These are phyloP conservation scores for Masticophis lateralis DNA, from an alignment of 2,797 vertebrate genomes.

Conservation along the genomic window DNA sequence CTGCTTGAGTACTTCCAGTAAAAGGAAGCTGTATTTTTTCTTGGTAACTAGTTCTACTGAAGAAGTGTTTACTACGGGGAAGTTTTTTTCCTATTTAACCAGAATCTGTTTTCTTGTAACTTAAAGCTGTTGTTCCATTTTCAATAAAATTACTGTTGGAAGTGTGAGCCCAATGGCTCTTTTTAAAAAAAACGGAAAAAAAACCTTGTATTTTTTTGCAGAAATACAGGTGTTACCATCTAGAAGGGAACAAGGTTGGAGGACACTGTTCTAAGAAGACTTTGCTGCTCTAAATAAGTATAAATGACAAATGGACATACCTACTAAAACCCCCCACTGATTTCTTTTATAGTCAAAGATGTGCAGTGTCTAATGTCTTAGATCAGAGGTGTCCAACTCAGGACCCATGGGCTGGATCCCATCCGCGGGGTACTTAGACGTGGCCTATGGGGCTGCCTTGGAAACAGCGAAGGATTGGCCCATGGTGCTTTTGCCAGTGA, in stretches of 20 bases:
- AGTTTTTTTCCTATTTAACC: not conserved
- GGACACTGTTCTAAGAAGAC: not conserved
- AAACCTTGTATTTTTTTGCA: not conserved
- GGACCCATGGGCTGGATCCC: too few species aligned
- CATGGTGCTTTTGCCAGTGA: too few species aligned
- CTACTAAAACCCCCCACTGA: not conserved
- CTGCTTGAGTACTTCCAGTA: not conserved
- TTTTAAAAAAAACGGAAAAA: not conserved
- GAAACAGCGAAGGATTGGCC: too few species aligned
- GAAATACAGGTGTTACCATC: not conserved
- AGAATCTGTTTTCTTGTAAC: not conserved
- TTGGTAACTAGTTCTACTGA: not conserved
- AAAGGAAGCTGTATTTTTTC: not conserved
- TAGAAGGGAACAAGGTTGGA: not conserved
- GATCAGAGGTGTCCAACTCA: not conserved
- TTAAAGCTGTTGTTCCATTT: not conserved
- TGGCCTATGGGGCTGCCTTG: too few species aligned
- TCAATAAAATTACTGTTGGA: not conserved
- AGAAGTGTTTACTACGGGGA: not conserved
- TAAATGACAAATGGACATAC: not conserved
- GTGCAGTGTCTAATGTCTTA: not conserved
- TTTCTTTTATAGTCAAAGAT: not conserved
- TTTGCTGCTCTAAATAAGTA: not conserved
- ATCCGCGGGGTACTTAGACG: too few species aligned
- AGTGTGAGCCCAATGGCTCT: not conserved